phyloP scores from a whole-genome alignment of 2,113 vertebrate species.

The Chitala chitala region DNA sequence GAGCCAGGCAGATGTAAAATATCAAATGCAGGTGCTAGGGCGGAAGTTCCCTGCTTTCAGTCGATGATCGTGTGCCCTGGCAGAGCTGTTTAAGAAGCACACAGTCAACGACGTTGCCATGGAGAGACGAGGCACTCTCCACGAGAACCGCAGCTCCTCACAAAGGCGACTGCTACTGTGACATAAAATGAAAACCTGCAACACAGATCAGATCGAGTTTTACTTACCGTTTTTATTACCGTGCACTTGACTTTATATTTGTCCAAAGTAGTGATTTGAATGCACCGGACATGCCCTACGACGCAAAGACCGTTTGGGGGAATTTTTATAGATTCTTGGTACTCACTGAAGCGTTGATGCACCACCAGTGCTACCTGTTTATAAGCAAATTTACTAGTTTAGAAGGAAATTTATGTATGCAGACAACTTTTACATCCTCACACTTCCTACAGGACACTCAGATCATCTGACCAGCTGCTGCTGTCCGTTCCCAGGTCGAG shows the following conservation, averaged over 20 bases:
- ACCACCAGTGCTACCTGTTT: too few species aligned
- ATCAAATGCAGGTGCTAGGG: constrained; percentile 7
- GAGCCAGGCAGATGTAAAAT: background rate
- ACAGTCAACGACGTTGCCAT: constrained; percentile 8
- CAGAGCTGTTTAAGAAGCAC: background rate
- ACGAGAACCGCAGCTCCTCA: background rate
- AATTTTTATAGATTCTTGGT: too few species aligned
- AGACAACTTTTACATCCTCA: too few species aligned
- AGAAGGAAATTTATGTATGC: too few species aligned
- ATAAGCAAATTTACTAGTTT: too few species aligned
- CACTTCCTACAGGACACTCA: too few species aligned
- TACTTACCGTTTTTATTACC: background rate
- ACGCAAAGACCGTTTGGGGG: too few species aligned
- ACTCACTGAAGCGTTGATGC: too few species aligned
- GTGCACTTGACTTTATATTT: background rate
- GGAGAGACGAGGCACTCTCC: background rate
- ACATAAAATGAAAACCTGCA: background rate
- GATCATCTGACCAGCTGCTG: too few species aligned
- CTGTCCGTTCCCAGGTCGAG: too few species aligned
- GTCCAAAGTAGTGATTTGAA: too few species aligned
- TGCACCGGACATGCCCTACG: too few species aligned
- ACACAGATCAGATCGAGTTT: constrained; percentile 1
- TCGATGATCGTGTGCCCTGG: background rate
- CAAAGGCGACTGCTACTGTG: background rate
- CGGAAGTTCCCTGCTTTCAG: background rate